A percentile compares a stretch with the other conserved stretches of the same genome.
Evolutionary conservation across 2,888 invertebrate genomes (phyloP).

Genomic region (Cryptocephalus moraei): DNA sequence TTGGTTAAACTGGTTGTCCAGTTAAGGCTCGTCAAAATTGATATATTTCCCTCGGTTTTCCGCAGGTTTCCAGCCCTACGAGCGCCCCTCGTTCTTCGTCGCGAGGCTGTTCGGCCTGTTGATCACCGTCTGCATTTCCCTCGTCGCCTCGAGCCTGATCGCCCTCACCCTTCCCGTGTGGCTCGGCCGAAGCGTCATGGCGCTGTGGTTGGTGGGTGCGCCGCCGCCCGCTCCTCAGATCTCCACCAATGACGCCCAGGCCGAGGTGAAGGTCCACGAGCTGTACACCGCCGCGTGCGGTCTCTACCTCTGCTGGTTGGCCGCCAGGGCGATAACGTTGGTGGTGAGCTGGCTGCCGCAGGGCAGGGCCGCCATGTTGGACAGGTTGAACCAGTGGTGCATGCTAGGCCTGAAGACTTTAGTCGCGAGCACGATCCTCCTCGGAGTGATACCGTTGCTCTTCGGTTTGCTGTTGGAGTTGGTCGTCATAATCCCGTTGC

Average conservation of each 20-base stretch:
- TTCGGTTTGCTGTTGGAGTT: slow-evolving; percentile 88
- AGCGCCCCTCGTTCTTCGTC: slow-evolving; percentile 74
- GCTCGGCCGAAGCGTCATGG: slow-evolving; percentile 81
- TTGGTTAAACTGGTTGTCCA: too few species aligned
- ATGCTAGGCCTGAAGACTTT: slow-evolving; percentile 65
- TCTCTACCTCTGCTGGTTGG: slow-evolving; percentile 89
- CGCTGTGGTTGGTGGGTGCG: slow-evolving; percentile 65
- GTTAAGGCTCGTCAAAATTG: slow-evolving; percentile 1
- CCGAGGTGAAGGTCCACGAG: slow-evolving; percentile 64
- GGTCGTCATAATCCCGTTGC: slow-evolving; percentile 81
- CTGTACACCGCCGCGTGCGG: slow-evolving; percentile 92
- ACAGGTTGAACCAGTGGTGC: slow-evolving; percentile 63
- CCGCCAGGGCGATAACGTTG: slow-evolving; percentile 72
- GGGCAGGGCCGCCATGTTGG: slow-evolving; percentile 68
- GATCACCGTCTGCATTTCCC: slow-evolving; percentile 69
- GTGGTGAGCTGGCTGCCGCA: slow-evolving; percentile 83
- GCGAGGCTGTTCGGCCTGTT: slow-evolving; percentile 58
- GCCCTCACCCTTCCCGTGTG: slow-evolving; percentile 85
- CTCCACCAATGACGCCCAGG: slow-evolving; percentile 20
- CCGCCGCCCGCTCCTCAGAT: slow-evolving; percentile 34
- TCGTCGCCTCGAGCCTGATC: slow-evolving; percentile 74
- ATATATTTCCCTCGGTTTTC: slow-evolving; percentile 5
- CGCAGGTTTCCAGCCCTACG: slow-evolving; percentile 81
- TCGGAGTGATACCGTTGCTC: slow-evolving; percentile 84
- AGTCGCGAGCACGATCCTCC: slow-evolving; percentile 64